Conservation (phyloP, 1,140 invertebrate genomes). For the Hyles euphorbiae region DNA sequence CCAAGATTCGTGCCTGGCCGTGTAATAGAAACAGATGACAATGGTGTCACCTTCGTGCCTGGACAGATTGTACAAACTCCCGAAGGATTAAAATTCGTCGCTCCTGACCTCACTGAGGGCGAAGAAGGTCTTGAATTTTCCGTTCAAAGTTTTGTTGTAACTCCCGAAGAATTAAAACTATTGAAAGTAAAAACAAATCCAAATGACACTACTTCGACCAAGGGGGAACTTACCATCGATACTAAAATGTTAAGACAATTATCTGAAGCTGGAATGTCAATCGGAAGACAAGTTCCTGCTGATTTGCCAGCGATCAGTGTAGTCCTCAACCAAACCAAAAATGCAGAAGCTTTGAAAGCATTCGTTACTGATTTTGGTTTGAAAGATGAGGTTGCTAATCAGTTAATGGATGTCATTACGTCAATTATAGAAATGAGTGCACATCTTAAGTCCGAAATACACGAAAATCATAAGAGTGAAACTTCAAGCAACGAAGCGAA, state of each 20-base stretch:
- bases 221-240: constrained; percentile 80
- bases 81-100: constrained; percentile 82
- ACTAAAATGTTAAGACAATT: constrained; percentile 81
- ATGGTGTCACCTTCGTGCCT: constrained; percentile 81
- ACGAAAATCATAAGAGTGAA: constrained; percentile 38
- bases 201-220: constrained; percentile 73
- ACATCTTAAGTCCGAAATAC: constrained; percentile 64
- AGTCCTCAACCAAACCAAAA: constrained; percentile 76
- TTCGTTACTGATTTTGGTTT: constrained; percentile 72
- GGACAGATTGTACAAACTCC: constrained; percentile 84
- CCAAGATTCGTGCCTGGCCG: constrained; percentile 84
- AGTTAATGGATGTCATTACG: constrained; percentile 70
- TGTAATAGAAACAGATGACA: constrained; percentile 80
- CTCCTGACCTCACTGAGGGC: constrained; percentile 80
- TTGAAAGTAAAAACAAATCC: constrained; percentile 78
- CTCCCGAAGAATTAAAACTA: constrained; percentile 81
- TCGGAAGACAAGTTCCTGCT: constrained; percentile 79
- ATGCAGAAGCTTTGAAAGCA: constrained; percentile 68
- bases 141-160: constrained; percentile 85
- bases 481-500: constrained; percentile 34
- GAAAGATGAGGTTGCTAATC: constrained; percentile 72
- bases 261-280: constrained; percentile 82
- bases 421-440: constrained; percentile 73
- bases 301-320: constrained; percentile 80
- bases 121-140: constrained; percentile 83